Evolutionary conservation across 1,140 invertebrate species (phyloP), one percentile per base, ranked within the genome.

Genomic region (Mizuhopecten yessoensis): DNA sequence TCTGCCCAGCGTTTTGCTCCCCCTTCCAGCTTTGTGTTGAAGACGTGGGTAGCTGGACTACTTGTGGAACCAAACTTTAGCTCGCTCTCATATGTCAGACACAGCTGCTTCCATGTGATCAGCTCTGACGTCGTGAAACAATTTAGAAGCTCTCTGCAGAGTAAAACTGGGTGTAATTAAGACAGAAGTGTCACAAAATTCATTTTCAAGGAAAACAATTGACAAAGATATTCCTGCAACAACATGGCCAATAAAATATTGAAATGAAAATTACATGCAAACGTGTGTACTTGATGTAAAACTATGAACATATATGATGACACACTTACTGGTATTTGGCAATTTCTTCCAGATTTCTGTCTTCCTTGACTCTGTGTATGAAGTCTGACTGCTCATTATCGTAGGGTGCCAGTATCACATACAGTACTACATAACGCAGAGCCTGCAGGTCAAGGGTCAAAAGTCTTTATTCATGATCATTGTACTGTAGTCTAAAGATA

Each of bases 351-450:
- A 99, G 96, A 90, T 98, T 97, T 96, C 99, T 99, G 94, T 99
- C 99, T 92, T 98, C 97, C 49, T 99, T 97, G 33, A 99, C 97
- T 96, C 99, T 97, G 94, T 99, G 98, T 87, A 99, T 98, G 45
- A 99, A 97, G 97, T 99, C 99, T 91, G 98, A 98, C 96, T 99
- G 99, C 97, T 99, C 99, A 96, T 99, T 99, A 96, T 99, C 99
- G 96, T 98, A 99, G 0, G 99, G 98, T 23, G 99, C 98, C 87
- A 99, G 97, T 29, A 99, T 98, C 20, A 99, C 97, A 96, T 99
- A 99, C 0, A 99, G 97, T 5, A 99, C 98, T 34, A 99, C 98
- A 95, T 98, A 98, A 90, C 98, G 98, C 20, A 99, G 97, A 15
- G 98, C 98, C 87, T 97, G 93, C 87, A 93, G 91, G 57, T 86